Conservation (phyloP, 2,888 invertebrate genomes). For the Lithophane leautieri region DNA sequence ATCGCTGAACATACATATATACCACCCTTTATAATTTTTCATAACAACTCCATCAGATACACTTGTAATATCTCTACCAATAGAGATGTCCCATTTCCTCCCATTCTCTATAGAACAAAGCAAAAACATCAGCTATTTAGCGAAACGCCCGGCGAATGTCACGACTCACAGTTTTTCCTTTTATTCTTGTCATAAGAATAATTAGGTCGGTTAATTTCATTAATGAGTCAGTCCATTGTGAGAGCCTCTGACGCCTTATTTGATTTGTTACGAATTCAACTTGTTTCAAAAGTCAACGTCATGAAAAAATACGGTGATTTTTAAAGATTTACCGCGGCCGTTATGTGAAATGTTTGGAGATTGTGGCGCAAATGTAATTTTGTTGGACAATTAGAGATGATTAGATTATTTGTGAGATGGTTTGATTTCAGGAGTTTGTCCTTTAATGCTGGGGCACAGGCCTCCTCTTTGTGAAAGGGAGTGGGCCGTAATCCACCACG, state of each 20-base stretch:
- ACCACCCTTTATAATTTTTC: background rate
- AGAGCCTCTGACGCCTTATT: constrained; percentile 73
- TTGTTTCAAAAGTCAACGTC: constrained; percentile 59
- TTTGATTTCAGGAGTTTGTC: background rate
- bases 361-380: background rate
- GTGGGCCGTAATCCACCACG: too few relatives aligned
- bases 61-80: constrained; percentile 1
- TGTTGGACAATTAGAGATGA: background rate
- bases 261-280: constrained; percentile 76
- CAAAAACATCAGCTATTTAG: constrained; percentile 45
- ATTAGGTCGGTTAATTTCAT: constrained; percentile 84
- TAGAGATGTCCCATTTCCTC: constrained; percentile 14
- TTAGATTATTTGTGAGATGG: background rate
- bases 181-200: constrained; percentile 76
- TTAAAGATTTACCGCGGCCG: constrained; percentile 46
- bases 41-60: background rate
- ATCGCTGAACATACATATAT: background rate
- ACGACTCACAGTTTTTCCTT: constrained; percentile 54
- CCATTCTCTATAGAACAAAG: constrained; percentile 39
- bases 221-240: constrained; percentile 81
- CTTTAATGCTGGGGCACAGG: too few relatives aligned
- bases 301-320: constrained; percentile 54
- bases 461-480: too few relatives aligned
- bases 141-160: constrained; percentile 55
- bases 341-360: constrained; percentile 21